Evolutionary conservation across 2,797 vertebrate genomes (phyloP), one percentile per base, ranked within the genome.

Genomic region (Siniperca obscura): DNA sequence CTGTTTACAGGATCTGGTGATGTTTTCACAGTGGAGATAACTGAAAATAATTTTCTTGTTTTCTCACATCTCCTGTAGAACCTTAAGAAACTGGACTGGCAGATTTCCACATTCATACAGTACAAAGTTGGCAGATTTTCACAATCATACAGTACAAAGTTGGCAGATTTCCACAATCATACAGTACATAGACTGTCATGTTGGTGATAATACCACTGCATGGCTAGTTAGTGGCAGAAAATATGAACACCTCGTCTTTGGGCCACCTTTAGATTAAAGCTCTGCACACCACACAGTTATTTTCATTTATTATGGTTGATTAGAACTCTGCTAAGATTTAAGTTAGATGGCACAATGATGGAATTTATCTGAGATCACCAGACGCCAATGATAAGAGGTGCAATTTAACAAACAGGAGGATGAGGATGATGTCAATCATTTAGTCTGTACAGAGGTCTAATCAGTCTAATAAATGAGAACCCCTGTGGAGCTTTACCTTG

Each of bases 1-100:
- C 46, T 72, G 74, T 62, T 80, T 70, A 69, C 11, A 0, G 6
- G 76, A 57, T 61, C 70, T 34, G 70, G 1, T 7, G 8, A 19
- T 10, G 57, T 46, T 36, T 70, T 81, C 59, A 50, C 61, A 38
- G 66, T 8, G 3, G 30, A 14, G 46, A 69, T 13, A n/a, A 69
- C 72, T 7, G 64, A 44, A 70, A 61, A 59, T 36, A 4, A 36
- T 42, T 13, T 34, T 40, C 1, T 36, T 52, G 7, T 19, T 40
- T 52, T 60, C 50, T 46, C 40, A 25, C 11, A 25, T 59, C 16
- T 69, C 52, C 36, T 38, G 17, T 44, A 11, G 34, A 59, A 67
- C 30, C 42, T 40, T 27, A 67, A 57, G 5, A 42, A 52, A 25
- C 17, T 50, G n/a, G 21, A 59, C 55, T n/a, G 34, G 46, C 40